Conservation (phyloP, 2,797 vertebrate genomes). For the Sebastes trivittatus region DNA sequence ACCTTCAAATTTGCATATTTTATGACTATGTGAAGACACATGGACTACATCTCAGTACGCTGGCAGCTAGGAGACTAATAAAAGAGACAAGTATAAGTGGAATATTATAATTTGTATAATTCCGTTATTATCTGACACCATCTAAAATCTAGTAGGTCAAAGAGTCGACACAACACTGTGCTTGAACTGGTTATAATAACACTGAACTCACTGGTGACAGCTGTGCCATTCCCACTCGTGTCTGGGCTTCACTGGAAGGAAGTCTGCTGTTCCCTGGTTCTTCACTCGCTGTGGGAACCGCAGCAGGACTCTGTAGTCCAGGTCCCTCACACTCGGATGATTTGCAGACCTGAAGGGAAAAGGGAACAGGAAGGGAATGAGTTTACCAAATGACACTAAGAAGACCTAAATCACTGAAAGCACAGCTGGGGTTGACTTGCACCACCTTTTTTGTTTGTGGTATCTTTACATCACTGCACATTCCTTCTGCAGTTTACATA, state of each 20-base stretch:
- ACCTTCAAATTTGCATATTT: neutral
- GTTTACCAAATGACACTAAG: neutral
- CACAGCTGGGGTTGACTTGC: neutral
- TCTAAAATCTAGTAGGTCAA: neutral
- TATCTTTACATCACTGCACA: conserved; percentile 12
- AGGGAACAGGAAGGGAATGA: neutral
- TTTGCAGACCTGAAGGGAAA: conserved; percentile 79
- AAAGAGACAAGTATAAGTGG: neutral
- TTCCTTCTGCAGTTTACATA: neutral
- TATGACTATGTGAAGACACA: neutral
- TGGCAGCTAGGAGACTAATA: neutral
- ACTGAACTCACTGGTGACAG: conserved; percentile 85
- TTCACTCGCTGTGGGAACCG: conserved; percentile 88
- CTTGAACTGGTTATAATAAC: neutral
- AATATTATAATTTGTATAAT: neutral
- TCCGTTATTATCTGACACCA: neutral
- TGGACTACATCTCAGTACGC: neutral
- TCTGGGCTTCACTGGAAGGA: conserved; percentile 84
- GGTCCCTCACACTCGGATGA: conserved; percentile 72
- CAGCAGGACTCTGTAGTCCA: conserved; percentile 84
- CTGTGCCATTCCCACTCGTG: conserved; percentile 91
- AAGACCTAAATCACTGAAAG: neutral
- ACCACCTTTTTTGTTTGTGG: neutral
- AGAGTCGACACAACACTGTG: neutral
- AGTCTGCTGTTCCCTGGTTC: conserved; percentile 87